A percentile compares a stretch with the other conserved stretches of the same genome.
phyloP scores from a whole-genome alignment of 2,888 invertebrate species.

The Caenorhabditis japonica region DNA sequence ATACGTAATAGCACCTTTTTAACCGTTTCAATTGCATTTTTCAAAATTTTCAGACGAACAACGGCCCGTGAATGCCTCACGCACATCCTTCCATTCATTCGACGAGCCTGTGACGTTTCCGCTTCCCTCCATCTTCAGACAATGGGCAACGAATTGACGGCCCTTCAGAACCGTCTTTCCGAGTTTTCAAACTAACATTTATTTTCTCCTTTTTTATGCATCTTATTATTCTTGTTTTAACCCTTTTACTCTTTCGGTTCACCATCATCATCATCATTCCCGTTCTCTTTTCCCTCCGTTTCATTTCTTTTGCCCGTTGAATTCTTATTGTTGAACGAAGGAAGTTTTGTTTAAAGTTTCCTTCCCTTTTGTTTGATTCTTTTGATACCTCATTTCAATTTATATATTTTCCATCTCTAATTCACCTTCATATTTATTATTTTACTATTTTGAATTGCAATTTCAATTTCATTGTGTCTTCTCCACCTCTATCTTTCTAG shows the following conservation, averaged over 20 bases:
- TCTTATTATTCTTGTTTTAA: slow-evolving; percentile 5
- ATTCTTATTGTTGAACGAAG: too few species aligned
- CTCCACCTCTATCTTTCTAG: neutral
- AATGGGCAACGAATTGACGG: slow-evolving; percentile 39
- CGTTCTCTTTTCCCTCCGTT: neutral
- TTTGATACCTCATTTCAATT: too few species aligned
- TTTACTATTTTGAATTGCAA: neutral
- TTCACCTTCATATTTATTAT: slow-evolving; percentile 13
- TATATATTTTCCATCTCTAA: slow-evolving; percentile 8
- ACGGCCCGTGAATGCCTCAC: slow-evolving; percentile 34
- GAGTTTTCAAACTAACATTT: slow-evolving; percentile 35
- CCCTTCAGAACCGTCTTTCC: slow-evolving; percentile 45
- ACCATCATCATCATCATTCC: slow-evolving; percentile 8
- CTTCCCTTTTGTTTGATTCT: neutral
- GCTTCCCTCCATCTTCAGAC: slow-evolving; percentile 11
- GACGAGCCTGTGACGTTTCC: slow-evolving; percentile 48
- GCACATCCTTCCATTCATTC: slow-evolving; percentile 50
- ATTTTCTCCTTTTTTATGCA: neutral
- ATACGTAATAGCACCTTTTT: too few species aligned
- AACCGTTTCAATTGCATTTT: too few species aligned
- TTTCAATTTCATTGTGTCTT: neutral
- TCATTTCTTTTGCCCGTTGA: too few species aligned
- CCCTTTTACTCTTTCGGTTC: neutral
- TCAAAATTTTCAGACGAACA: slow-evolving; percentile 36
- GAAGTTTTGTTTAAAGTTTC: too few species aligned